phyloP scores from a whole-genome alignment of 1,140 invertebrate genomes.

The Himalopsyche phryganea region DNA sequence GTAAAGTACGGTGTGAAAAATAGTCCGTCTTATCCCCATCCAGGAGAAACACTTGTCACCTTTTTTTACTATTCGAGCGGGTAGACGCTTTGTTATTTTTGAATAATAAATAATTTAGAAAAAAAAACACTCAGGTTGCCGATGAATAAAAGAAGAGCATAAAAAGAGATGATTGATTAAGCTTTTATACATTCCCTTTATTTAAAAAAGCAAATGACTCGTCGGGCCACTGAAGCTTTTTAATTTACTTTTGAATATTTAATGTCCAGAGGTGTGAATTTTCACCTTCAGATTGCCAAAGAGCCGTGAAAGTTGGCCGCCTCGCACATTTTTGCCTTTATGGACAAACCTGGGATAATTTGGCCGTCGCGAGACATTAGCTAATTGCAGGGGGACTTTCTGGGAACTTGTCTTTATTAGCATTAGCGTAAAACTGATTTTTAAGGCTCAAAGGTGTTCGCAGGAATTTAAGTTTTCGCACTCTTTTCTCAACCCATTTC shows the following conservation, averaged over 20 bases:
- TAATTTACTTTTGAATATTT: conserved; percentile 30
- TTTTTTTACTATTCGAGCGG: neutral
- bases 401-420: conserved; percentile 16
- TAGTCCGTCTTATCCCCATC: neutral
- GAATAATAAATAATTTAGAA: conserved; percentile 28
- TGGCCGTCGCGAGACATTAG: conserved; percentile 18
- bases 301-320: conserved; percentile 11
- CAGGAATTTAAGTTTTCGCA: too few species aligned
- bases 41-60: neutral
- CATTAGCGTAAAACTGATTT: conserved; percentile 16
- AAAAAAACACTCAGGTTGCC: conserved; percentile 27
- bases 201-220: conserved; percentile 31
- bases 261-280: conserved; percentile 26
- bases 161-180: conserved; percentile 33
- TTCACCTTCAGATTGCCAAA: neutral
- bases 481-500: too few species aligned
- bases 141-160: conserved; percentile 32
- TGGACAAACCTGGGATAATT: conserved; percentile 13
- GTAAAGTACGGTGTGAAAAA: too few species aligned
- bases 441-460: neutral
- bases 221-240: conserved; percentile 26
- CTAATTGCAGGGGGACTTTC: conserved; percentile 20
- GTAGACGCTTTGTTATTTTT: conserved; percentile 13
- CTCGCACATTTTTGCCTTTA: conserved; percentile 13
- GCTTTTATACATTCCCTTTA: conserved; percentile 33